phyloP scores from a whole-genome alignment of 1,140 invertebrate genomes.

The Procambarus virginalis region DNA sequence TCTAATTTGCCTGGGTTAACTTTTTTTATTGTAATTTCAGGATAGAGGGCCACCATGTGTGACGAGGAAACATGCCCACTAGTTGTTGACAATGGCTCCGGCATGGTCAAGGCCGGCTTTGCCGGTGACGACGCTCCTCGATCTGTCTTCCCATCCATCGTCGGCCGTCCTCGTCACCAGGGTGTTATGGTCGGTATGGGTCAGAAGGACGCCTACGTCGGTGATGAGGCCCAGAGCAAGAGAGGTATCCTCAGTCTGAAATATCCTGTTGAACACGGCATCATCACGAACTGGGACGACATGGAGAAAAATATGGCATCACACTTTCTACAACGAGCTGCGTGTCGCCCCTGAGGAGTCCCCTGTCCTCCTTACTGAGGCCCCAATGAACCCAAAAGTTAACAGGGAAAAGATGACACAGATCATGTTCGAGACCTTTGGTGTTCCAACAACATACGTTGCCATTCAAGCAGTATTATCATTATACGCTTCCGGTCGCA shows the following conservation, averaged over 20 bases:
- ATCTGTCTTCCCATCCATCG: conserved; percentile 81
- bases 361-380: conserved; percentile 91
- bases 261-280: conserved; percentile 96
- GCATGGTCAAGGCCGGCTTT: conserved; percentile 82
- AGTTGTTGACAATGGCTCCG: conserved; percentile 78
- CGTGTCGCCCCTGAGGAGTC: conserved; percentile 95
- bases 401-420: conserved; percentile 92
- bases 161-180: conserved; percentile 79
- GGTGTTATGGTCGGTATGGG: conserved; percentile 95
- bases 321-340: conserved; percentile 96
- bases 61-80: conserved; percentile 22
- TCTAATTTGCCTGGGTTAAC: not conserved
- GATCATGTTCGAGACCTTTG: conserved; percentile 96
- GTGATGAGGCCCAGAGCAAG: conserved; percentile 94
- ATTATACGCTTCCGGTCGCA: conserved; percentile 93
- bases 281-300: conserved; percentile 97
- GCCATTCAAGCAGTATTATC: conserved; percentile 94
- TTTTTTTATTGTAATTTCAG: not conserved
- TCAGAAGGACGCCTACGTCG: conserved; percentile 92
- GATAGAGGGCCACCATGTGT: not conserved
- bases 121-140: conserved; percentile 81
- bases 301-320: conserved; percentile 99
- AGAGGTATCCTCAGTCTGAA: conserved; percentile 92
- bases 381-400: conserved; percentile 92
- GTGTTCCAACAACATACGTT: conserved; percentile 94